These are phyloP conservation scores for Drosophila niveifrons DNA, from an alignment of 2,888 invertebrate genomes.

Conservation along the genomic window DNA sequence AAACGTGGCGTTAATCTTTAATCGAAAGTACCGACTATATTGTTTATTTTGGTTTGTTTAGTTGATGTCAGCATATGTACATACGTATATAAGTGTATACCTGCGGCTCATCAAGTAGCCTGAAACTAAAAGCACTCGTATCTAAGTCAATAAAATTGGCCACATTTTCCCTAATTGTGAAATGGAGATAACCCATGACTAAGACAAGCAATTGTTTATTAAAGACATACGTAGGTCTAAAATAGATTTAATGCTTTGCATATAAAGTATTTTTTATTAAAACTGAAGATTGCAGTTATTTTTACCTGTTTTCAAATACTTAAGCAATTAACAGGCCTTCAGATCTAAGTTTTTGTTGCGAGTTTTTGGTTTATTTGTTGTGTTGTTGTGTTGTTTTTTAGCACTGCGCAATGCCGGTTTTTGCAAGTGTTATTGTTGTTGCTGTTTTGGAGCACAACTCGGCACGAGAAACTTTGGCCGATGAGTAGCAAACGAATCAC, in stretches of 20 bases:
- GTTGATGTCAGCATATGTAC: not conserved
- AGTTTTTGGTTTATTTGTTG: conserved; percentile 12
- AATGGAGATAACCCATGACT: conserved; percentile 19
- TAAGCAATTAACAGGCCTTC: conserved; percentile 28
- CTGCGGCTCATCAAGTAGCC: not conserved
- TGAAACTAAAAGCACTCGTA: not conserved
- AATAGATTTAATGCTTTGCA: not conserved
- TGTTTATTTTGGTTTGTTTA: not conserved
- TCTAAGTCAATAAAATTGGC: conserved; percentile 1
- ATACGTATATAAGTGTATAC: not conserved
- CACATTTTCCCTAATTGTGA: conserved; percentile 12
- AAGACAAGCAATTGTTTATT: conserved; percentile 3
- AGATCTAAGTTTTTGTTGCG: conserved; percentile 4
- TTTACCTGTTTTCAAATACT: conserved; percentile 27
- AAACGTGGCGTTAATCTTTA: conserved; percentile 3
- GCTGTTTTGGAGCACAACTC: conserved; percentile 23
- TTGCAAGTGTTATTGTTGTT: conserved; percentile 16
- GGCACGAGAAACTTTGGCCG: conserved; percentile 40
- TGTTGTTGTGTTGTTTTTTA: conserved; percentile 11
- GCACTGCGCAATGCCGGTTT: conserved; percentile 47
- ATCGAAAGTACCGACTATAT: not conserved
- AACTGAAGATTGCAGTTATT: conserved; percentile 16
- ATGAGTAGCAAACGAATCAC: conserved; percentile 30
- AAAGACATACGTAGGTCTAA: not conserved
- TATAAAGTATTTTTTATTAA: not conserved